A percentile compares a stretch with the other conserved stretches of the same genome.
Evolutionary conservation across 2,888 invertebrate species (phyloP).

Genomic region (Fissipunctia ypsillon): DNA sequence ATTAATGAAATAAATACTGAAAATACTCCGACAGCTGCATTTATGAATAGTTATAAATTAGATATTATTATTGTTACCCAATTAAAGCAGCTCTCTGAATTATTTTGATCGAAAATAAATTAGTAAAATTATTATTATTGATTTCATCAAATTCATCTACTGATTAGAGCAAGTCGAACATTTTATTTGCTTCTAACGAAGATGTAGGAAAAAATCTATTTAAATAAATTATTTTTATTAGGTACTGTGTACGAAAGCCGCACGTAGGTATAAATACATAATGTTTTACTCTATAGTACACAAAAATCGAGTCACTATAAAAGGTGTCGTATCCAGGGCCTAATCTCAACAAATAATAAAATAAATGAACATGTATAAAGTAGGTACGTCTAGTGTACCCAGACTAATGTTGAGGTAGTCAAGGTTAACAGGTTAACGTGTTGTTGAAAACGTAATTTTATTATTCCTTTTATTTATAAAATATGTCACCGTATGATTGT

Average conservation of each 20-base stretch:
- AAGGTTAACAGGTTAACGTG: background rate
- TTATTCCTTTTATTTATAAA: too few relatives aligned
- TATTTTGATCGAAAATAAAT: background rate
- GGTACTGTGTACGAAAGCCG: background rate
- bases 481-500: too few relatives aligned
- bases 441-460: too few relatives aligned
- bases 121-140: too few relatives aligned
- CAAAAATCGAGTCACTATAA: background rate
- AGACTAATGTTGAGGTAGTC: conserved; percentile 25
- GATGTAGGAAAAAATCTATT: too few relatives aligned
- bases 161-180: background rate
- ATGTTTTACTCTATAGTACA: background rate
- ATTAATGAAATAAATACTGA: background rate
- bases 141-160: background rate
- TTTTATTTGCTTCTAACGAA: background rate
- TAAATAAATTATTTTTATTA: background rate
- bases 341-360: background rate
- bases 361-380: conserved; percentile 7
- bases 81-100: conserved; percentile 2
- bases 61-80: background rate
- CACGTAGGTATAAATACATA: background rate
- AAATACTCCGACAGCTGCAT: background rate
- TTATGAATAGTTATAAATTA: background rate
- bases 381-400: conserved; percentile 1
- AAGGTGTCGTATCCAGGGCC: background rate